Evolutionary conservation across 2,888 invertebrate species (phyloP).

Genomic region (Pyralis farinalis): DNA sequence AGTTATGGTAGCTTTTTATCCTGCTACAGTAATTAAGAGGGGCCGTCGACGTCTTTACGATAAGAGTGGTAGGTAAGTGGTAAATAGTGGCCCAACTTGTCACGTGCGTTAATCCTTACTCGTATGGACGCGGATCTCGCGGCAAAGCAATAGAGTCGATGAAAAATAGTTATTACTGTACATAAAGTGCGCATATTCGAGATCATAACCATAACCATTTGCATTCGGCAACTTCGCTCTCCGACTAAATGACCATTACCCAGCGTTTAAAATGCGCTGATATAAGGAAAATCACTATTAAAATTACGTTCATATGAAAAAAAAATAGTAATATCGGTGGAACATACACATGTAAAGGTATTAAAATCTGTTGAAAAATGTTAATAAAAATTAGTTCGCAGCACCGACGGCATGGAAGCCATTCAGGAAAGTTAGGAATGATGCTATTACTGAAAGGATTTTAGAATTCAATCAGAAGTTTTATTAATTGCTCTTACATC

Average conservation of each 20-base stretch:
- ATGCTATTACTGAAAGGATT: no score
- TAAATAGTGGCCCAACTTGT: not conserved
- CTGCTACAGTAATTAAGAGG: not conserved
- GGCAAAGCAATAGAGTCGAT: conserved; percentile 23
- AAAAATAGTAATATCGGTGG: no score
- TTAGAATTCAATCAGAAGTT: no score
- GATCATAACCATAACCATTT: conserved; percentile 28
- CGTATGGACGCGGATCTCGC: conserved; percentile 3
- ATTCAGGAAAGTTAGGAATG: no score
- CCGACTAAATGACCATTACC: no score
- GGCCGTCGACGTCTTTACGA: not conserved
- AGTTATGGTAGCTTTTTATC: not conserved
- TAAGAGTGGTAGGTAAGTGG: not conserved
- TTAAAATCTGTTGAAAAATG: no score
- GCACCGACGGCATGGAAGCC: no score
- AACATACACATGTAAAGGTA: no score
- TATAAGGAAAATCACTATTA: conserved; percentile 27
- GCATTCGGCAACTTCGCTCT: conserved; percentile 21
- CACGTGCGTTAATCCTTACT: not conserved
- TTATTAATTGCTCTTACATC: no score
- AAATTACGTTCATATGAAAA: conserved; percentile 10
- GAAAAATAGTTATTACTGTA: conserved; percentile 26
- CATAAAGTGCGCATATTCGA: conserved; percentile 22
- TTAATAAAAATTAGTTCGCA: no score
- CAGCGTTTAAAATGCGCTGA: conserved; percentile 34